Base-by-base conservation (phyloP, 2,888 invertebrate species). In the Chrysomela aeneicollis region DNA sequence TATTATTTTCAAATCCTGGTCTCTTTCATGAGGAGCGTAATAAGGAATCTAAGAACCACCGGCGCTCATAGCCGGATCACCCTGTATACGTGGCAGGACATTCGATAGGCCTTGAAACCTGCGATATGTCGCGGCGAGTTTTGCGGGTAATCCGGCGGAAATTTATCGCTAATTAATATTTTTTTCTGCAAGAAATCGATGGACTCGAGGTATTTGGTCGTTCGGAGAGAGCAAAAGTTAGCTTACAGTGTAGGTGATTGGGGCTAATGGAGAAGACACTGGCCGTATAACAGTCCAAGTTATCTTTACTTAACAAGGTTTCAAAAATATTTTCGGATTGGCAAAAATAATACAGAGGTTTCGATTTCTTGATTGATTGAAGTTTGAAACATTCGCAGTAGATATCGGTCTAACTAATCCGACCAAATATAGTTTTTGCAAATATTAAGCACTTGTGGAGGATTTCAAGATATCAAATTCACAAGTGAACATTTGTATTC, bases 21-120 rank as follows among this genome's bases (percentile, higher is more conserved):
- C n/a, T n/a, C n/a, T n/a, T n/a, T n/a, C n/a, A n/a, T n/a, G n/a
- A n/a, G n/a, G n/a, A n/a, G n/a, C n/a, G n/a, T n/a, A n/a, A n/a
- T n/a, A n/a, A n/a, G n/a, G n/a, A n/a, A n/a, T n/a, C n/a, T n/a
- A n/a, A n/a, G n/a, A n/a, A n/a, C n/a, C n/a, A n/a, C n/a, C n/a
- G n/a, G n/a, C n/a, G n/a, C n/a, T n/a, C n/a, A n/a, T n/a, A n/a
- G n/a, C 6, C n/a, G 42, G n/a, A 42, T 42, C 42, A 15, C 42
- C 42, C 42, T n/a, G 42, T 42, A n/a, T n/a, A 42, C 42, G 12
- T 42, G n/a, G 42, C 57, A 63, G 62, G 62, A 63, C 62, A 63
- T 59, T 42, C 52, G 58, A 46, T 30, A 63, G 63, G 42, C 63
- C 63, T 58, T 63, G 58, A 26, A 46, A 57, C 37, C 12, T 57